phyloP scores from a whole-genome alignment of 2,113 vertebrate genomes.

The Loxodonta africana region DNA sequence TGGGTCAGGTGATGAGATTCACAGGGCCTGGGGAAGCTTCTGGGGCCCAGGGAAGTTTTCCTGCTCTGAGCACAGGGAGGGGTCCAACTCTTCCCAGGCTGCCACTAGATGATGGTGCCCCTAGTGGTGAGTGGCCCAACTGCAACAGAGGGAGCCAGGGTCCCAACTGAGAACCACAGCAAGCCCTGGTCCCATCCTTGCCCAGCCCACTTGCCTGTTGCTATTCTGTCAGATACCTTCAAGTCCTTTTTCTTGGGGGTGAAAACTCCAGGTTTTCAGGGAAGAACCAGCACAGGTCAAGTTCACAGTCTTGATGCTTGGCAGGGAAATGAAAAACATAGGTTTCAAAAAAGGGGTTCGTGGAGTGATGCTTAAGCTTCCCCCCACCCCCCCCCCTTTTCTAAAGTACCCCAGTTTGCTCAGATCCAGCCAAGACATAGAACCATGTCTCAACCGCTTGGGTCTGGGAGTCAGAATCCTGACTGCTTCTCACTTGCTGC shows the following conservation, averaged over 20 bases:
- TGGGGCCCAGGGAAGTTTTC: not conserved
- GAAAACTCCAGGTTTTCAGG: slow-evolving; percentile 3
- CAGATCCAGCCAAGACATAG: not conserved
- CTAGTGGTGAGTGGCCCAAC: not conserved
- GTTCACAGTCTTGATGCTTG: not conserved
- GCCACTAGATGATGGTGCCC: not conserved
- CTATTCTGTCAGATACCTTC: not conserved
- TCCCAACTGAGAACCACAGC: not conserved
- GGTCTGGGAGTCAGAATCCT: not conserved
- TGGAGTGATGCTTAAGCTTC: no score
- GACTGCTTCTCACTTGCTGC: not conserved
- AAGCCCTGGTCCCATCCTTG: not conserved
- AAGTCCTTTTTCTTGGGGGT: not conserved
- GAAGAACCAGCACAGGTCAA: not conserved
- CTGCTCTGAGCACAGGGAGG: no score
- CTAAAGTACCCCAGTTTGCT: not conserved
- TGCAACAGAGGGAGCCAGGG: not conserved
- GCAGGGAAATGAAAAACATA: not conserved
- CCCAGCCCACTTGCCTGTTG: not conserved
- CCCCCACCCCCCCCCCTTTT: no score
- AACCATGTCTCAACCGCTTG: not conserved
- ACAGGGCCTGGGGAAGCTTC: not conserved
- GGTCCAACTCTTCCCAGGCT: not conserved
- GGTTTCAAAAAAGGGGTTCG: not conserved
- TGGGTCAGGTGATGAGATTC: not conserved